These are phyloP conservation scores for Pontoporia blainvillei DNA, from an alignment of 2,113 vertebrate genomes.

Conservation along the genomic window DNA sequence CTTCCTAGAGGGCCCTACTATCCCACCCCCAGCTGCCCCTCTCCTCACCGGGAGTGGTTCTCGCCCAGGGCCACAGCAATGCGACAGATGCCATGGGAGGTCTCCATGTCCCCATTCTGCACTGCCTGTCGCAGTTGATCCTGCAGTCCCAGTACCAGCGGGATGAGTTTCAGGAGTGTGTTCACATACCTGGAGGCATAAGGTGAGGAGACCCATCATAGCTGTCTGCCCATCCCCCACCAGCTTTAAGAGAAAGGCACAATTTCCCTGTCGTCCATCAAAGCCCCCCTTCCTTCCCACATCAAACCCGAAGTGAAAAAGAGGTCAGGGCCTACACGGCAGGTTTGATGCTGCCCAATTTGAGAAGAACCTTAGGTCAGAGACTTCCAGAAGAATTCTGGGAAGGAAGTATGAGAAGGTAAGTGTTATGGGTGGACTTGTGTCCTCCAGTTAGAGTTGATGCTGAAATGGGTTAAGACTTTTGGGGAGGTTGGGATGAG, in stretches of 20 bases:
- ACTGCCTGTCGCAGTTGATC: slow-evolving; percentile 95
- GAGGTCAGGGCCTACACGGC: background rate
- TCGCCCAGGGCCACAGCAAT: slow-evolving; percentile 95
- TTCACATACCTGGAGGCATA: slow-evolving; percentile 91
- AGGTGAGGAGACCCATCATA: slow-evolving; percentile 49
- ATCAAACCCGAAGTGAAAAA: slow-evolving; percentile 25
- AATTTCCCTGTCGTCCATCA: background rate
- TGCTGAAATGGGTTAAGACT: background rate
- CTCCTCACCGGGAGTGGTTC: slow-evolving; percentile 94
- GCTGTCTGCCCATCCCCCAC: background rate
- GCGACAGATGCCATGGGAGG: slow-evolving; percentile 96
- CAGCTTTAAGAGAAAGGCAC: background rate
- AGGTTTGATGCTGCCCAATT: background rate
- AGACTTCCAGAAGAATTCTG: background rate
- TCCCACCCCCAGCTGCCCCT: background rate
- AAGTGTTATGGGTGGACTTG: background rate
- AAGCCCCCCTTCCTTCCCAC: background rate
- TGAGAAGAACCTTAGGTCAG: background rate
- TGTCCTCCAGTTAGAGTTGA: background rate
- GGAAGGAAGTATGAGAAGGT: background rate
- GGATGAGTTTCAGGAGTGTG: slow-evolving; percentile 96
- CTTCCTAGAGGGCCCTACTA: background rate
- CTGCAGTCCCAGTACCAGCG: slow-evolving; percentile 93
- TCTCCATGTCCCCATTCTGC: slow-evolving; percentile 98
- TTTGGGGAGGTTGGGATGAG: background rate